phyloP scores from a whole-genome alignment of 64 coral and sea anemone genomes.

The Anthopleura sola region DNA sequence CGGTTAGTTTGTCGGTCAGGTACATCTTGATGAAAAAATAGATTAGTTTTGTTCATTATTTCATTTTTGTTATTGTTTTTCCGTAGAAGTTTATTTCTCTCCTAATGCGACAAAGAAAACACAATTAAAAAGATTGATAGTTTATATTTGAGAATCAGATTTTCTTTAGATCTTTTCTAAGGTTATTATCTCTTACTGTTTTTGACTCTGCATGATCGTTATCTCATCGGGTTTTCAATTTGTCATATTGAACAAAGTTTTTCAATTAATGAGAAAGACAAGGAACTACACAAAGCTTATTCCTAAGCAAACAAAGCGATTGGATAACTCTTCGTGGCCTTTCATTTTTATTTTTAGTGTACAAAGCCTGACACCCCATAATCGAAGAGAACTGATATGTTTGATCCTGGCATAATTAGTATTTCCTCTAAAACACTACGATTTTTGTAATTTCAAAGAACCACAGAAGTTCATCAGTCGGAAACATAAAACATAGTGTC shows the following conservation, averaged over 20 bases:
- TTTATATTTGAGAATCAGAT: background rate
- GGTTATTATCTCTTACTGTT: background rate
- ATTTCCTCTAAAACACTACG: background rate
- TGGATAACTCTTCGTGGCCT: background rate
- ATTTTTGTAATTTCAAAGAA: background rate
- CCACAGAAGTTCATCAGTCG: background rate
- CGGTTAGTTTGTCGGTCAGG: background rate
- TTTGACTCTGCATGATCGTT: background rate
- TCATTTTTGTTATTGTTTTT: background rate
- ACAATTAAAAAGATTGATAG: background rate
- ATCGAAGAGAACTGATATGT: background rate
- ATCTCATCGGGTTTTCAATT: background rate
- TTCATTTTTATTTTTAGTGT: background rate
- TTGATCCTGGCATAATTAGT: slow-evolving; percentile 13
- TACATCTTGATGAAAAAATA: background rate
- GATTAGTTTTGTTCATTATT: background rate
- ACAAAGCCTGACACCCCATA: background rate
- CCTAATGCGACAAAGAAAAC: background rate
- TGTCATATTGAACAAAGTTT: background rate
- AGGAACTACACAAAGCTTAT: background rate
- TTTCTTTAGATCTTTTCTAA: background rate
- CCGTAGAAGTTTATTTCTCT: background rate
- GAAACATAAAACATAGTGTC: background rate
- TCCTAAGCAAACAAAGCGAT: background rate
- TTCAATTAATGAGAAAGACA: background rate